Percentiles rank a stretch among this genome's conserved stretches.
Conservation (phyloP, 2,888 invertebrate genomes). For the Encarsia formosa region DNA sequence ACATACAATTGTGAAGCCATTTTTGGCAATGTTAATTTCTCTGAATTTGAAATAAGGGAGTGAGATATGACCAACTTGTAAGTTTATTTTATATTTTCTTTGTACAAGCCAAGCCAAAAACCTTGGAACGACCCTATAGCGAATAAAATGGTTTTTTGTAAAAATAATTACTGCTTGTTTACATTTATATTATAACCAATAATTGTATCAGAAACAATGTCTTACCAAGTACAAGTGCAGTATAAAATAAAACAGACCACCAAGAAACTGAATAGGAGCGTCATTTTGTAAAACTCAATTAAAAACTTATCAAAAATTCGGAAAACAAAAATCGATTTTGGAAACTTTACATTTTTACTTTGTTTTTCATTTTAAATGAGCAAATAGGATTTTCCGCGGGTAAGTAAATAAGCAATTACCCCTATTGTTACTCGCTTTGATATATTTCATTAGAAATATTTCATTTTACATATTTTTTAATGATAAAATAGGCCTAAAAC, state of each 20-base stretch:
- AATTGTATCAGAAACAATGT: conserved; percentile 17
- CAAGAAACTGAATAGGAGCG: conserved; percentile 47
- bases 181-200: conserved; percentile 3
- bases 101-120: conserved; percentile 76
- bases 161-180: conserved; percentile 2
- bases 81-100: conserved; percentile 72
- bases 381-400: not conserved
- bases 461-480: not conserved
- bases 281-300: conserved; percentile 43
- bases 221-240: conserved; percentile 63
- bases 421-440: not conserved
- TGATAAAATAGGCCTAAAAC: not conserved
- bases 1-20: conserved; percentile 73
- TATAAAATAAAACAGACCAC: conserved; percentile 53
- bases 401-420: not conserved
- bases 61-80: conserved; percentile 78
- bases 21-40: conserved; percentile 77
- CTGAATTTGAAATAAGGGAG: conserved; percentile 73
- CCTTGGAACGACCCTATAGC: conserved; percentile 70
- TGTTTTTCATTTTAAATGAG: not conserved
- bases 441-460: not conserved
- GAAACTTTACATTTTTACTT: not conserved
- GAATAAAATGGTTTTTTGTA: conserved; percentile 21
- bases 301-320: not conserved
- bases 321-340: not conserved